Base-by-base conservation (phyloP, 2,113 vertebrate genomes). In the Dryoscopus gambensis region DNA sequence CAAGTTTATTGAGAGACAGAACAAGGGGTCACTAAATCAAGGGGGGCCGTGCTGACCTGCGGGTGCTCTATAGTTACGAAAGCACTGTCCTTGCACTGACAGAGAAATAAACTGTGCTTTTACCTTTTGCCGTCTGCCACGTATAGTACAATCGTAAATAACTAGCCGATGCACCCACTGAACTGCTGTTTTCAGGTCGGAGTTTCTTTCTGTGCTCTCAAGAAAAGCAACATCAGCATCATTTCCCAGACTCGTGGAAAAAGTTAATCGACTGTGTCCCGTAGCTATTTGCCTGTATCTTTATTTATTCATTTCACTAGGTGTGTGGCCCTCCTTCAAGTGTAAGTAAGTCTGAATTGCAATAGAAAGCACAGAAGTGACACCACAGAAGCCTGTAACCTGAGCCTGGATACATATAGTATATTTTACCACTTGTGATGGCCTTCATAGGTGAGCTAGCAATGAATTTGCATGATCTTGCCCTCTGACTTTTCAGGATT, bases 361-460 rank as follows among this genome's bases (percentile, higher is more conserved):
- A 71, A 24, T 10, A 13, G 27, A 79, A 70, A 76, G 35, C 16
- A 69, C 12, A 44, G 2, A 3, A 81, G 16, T 33, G 73, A 27
- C 11, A 56, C 4, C 53, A 39, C 0, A 65, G 55, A 70, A 70
- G 42, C 17, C 55, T 86, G 35, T 27, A 52, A 37, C 2, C 2
- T 28, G 30, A 69, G 17, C 31, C 24, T 62, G 37, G 24, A 25
- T 17, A 49, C 0, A 0, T 50, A 22, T 0, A 46, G 13, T 15
- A 2, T 31, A 25, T 63, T 63, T 80, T 88, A 11, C 23, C 53
- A 16, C 22, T 60, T 53, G 18, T 68, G 40, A 52, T 20, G 11
- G 28, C 9, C 4, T 28, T 71, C 68, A 31, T 0, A 3, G 47
- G 35, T 42, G 46, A 86, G 53, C 18, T 44, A 13, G 21, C 37